Evolutionary conservation across 2,888 invertebrate species (phyloP).

Genomic region (Volucella inflata): DNA sequence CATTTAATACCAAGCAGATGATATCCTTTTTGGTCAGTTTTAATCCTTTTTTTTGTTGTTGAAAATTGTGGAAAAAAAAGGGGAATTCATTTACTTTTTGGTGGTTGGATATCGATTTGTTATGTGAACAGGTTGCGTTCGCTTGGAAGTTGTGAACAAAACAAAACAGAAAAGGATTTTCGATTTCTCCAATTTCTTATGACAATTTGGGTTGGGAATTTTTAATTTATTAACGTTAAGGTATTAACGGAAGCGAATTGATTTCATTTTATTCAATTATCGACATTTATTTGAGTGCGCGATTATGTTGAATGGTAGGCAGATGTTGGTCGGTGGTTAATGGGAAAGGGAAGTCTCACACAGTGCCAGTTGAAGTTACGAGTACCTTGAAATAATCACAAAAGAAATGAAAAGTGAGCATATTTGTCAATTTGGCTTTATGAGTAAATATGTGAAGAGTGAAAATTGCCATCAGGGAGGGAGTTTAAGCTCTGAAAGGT

Average conservation of each 20-base stretch:
- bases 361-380: neutral
- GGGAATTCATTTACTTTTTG: slow-evolving; percentile 38
- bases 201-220: slow-evolving; percentile 46
- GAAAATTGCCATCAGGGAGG: too few relatives aligned
- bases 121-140: slow-evolving; percentile 62
- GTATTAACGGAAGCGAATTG: slow-evolving; percentile 75
- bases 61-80: neutral
- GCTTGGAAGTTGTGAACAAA: neutral
- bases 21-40: slow-evolving; percentile 70
- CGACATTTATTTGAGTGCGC: slow-evolving; percentile 62
- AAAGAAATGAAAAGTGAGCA: too few relatives aligned
- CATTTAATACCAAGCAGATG: slow-evolving; percentile 70
- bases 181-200: slow-evolving; percentile 33
- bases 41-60: slow-evolving; percentile 62
- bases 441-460: too few relatives aligned
- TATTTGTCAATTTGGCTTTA: too few relatives aligned
- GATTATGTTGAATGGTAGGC: slow-evolving; percentile 38
- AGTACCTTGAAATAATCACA: neutral
- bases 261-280: slow-evolving; percentile 73
- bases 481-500: neutral
- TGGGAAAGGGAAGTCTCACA: neutral
- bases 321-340: slow-evolving; percentile 50
- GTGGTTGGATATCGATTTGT: slow-evolving; percentile 68
- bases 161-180: slow-evolving; percentile 31
- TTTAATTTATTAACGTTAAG: slow-evolving; percentile 63